A percentile compares a stretch with the other conserved stretches of the same genome.
Conservation (phyloP, 37 sponge, comb jelly and placozoan genomes). For the Eunapius fragilis region DNA sequence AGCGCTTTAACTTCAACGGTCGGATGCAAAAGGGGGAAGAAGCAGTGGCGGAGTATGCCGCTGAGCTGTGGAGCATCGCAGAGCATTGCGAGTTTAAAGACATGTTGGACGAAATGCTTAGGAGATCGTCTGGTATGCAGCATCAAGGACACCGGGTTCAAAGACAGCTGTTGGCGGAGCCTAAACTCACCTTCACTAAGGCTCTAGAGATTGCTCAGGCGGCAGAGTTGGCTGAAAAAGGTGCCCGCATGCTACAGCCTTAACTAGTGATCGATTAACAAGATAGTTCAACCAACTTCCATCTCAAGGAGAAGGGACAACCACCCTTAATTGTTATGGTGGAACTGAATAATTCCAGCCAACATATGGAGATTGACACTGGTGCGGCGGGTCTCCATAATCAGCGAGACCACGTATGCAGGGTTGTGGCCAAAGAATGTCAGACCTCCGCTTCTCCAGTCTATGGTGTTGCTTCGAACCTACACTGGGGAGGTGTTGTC, state of each 20-base stretch:
- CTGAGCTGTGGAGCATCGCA: constrained; percentile 12
- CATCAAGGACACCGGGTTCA: constrained; percentile 8
- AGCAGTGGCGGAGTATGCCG: constrained; percentile 29
- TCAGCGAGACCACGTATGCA: too few species aligned
- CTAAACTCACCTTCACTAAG: background rate
- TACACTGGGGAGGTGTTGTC: background rate
- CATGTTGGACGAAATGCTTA: constrained; percentile 15
- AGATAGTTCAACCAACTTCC: background rate
- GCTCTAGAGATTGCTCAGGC: background rate
- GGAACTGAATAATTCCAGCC: too few species aligned
- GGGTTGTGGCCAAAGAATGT: too few species aligned
- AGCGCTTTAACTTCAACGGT: constrained; percentile 40
- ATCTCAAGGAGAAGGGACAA: background rate
- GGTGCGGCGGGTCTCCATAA: too few species aligned
- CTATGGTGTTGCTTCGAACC: background rate
- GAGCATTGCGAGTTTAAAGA: constrained; percentile 25
- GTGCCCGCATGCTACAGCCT: background rate
- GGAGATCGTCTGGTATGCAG: constrained; percentile 52
- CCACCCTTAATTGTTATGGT: too few species aligned
- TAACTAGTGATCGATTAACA: background rate
- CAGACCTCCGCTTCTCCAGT: background rate
- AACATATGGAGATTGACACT: too few species aligned
- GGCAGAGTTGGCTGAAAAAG: background rate
- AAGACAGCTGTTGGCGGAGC: constrained; percentile 12
- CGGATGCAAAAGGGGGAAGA: constrained; percentile 15